phyloP scores from a whole-genome alignment of 2,113 vertebrate genomes.

The Origma solitaria region DNA sequence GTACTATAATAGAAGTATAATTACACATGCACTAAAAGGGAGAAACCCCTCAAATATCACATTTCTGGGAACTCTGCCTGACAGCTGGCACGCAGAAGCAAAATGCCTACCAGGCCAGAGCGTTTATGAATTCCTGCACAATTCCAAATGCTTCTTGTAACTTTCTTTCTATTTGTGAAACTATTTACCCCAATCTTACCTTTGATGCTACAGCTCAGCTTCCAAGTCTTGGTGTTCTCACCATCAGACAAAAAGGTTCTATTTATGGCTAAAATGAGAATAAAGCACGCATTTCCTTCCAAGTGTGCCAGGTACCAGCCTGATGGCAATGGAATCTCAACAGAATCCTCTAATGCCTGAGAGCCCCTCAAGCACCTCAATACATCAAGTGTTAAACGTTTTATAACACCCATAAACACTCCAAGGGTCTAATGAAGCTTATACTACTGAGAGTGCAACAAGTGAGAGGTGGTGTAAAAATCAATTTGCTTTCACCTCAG shows the following conservation, averaged over 20 bases:
- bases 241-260: constrained; percentile 27
- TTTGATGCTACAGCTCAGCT: neutral
- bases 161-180: neutral
- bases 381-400: constrained; percentile 71
- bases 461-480: constrained; percentile 61
- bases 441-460: constrained; percentile 47
- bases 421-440: constrained; percentile 60
- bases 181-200: neutral
- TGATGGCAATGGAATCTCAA: constrained; percentile 64
- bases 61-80: neutral
- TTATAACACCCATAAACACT: constrained; percentile 72
- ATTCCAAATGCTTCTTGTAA: neutral
- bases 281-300: constrained; percentile 52
- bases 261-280: constrained; percentile 31
- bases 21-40: neutral
- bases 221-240: neutral
- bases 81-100: neutral
- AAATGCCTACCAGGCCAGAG: neutral
- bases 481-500: constrained; percentile 61
- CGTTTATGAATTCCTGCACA: neutral
- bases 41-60: neutral
- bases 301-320: constrained; percentile 46
- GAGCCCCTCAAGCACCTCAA: constrained; percentile 64
- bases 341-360: constrained; percentile 68
- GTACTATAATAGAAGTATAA: fast-evolving